Evolutionary conservation across 2,113 vertebrate species (phyloP).

Genomic region (Melanerpes aurifrons): DNA sequence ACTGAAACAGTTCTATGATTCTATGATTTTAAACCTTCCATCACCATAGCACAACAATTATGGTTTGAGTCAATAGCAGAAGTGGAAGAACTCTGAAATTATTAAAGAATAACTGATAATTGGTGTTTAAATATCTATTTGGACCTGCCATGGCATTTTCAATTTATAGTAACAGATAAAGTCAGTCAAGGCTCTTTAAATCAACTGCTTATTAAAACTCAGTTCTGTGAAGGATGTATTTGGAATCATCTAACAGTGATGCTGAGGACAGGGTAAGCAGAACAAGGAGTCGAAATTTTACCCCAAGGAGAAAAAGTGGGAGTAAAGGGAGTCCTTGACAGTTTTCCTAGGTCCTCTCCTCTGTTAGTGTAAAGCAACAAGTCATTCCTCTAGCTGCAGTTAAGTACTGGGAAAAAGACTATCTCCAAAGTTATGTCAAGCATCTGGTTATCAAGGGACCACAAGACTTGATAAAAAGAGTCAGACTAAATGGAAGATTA

Average conservation of each 20-base stretch:
- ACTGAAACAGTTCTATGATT: no score
- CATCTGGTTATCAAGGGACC: not conserved
- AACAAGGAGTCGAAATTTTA: not conserved
- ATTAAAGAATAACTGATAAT: not conserved
- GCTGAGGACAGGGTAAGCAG: not conserved
- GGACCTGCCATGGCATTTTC: not conserved
- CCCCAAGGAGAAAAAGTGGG: not conserved
- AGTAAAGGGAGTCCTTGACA: not conserved
- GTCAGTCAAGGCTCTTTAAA: not conserved
- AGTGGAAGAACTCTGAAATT: not conserved
- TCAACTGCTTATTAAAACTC: not conserved
- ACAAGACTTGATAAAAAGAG: not conserved
- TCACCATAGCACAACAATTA: not conserved
- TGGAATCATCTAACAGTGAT: not conserved
- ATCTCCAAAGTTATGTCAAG: slow-evolving; percentile 1
- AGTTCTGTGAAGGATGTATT: not conserved
- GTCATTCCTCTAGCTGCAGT: not conserved
- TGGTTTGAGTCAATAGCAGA: not conserved
- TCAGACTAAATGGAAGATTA: slow-evolving; percentile 6
- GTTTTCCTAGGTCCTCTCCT: not conserved
- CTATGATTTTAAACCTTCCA: not conserved
- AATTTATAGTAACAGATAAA: not conserved
- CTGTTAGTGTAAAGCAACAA: not conserved
- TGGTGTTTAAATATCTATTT: not conserved
- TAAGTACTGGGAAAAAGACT: not conserved